Evolutionary conservation across 2,888 invertebrate genomes (phyloP).

Genomic region (Oscheius sp.): DNA sequence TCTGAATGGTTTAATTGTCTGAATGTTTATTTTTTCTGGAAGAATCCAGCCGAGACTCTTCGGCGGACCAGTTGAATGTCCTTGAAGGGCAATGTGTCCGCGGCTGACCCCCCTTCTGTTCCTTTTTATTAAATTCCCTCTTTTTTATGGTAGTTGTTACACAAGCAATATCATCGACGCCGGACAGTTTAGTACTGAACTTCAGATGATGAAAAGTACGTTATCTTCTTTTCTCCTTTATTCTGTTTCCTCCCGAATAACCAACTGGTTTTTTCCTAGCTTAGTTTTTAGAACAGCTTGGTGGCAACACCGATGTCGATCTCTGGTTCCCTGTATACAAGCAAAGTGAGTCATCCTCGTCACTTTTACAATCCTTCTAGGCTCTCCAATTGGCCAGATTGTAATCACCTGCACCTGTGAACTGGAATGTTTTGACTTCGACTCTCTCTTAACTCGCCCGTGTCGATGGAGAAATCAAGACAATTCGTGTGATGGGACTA

Average conservation of each 20-base stretch:
- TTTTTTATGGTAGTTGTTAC: neutral
- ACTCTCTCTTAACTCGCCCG: conserved; percentile 53
- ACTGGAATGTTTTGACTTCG: conserved; percentile 61
- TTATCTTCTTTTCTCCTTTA: neutral
- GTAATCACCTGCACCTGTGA: conserved; percentile 55
- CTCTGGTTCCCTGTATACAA: conserved; percentile 57
- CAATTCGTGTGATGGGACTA: conserved; percentile 45
- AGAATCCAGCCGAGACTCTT: too few relatives aligned
- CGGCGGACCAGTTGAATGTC: conserved; percentile 1
- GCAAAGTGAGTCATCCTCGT: conserved; percentile 39
- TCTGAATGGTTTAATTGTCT: too few relatives aligned
- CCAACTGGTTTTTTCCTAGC: neutral
- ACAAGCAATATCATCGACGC: conserved; percentile 25
- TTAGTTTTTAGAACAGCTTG: conserved; percentile 52
- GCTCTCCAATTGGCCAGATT: conserved; percentile 54
- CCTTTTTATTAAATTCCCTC: conserved; percentile 12
- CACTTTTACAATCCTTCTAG: conserved; percentile 21
- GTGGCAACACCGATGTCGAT: conserved; percentile 63
- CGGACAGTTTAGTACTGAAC: conserved; percentile 1
- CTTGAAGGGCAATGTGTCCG: conserved; percentile 20
- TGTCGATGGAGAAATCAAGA: conserved; percentile 64
- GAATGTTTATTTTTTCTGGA: too few relatives aligned
- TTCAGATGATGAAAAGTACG: conserved; percentile 16
- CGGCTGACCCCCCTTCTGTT: conserved; percentile 24
- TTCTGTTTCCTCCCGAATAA: neutral